phyloP scores from a whole-genome alignment of 2,113 vertebrate genomes.

The Amazona guildingii region DNA sequence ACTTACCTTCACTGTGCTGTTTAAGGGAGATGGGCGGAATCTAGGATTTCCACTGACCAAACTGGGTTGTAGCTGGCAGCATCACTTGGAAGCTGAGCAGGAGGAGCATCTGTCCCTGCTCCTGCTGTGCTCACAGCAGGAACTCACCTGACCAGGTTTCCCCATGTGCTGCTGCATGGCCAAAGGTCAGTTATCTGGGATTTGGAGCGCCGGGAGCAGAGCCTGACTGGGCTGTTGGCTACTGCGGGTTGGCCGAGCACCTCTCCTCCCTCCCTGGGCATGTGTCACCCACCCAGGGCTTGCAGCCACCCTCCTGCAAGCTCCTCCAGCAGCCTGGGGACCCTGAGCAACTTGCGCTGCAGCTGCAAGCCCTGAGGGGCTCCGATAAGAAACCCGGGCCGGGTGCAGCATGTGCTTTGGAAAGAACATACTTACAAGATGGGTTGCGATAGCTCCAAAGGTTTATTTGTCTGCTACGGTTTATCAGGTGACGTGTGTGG shows the following conservation, averaged over 20 bases:
- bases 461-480: constrained; percentile 64
- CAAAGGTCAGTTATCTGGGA: constrained; percentile 30
- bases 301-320: background rate
- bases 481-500: constrained; percentile 7
- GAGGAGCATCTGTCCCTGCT: background rate
- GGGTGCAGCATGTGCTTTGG: background rate
- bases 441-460: constrained; percentile 66
- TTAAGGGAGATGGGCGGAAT: background rate
- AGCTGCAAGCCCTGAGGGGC: background rate
- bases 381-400: background rate
- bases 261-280: background rate
- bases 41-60: background rate
- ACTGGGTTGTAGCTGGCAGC: background rate
- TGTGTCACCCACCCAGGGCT: background rate
- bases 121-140: accelerated
- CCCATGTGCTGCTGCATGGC: background rate
- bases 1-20: accelerated
- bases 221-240: background rate
- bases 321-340: background rate
- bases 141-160: background rate
- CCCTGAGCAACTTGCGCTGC: background rate
- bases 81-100: background rate
- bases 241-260: background rate
- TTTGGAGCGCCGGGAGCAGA: background rate
- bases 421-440: constrained; percentile 24